These are phyloP conservation scores for Tetranychus piercei DNA, from an alignment of 2,888 invertebrate genomes.

Conservation along the genomic window DNA sequence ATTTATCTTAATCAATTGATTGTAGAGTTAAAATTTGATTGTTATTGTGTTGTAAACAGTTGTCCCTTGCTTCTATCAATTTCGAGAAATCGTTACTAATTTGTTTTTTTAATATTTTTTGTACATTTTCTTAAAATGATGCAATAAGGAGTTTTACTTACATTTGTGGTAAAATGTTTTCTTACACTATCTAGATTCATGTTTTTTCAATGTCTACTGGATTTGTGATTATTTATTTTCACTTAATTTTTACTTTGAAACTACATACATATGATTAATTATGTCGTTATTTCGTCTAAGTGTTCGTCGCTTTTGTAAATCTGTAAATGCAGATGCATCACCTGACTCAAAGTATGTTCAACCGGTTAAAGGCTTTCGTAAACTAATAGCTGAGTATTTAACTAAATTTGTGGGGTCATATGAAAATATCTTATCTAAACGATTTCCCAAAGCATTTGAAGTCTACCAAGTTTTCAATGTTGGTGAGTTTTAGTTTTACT, in stretches of 20 bases:
- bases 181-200: not conserved
- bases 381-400: conserved; percentile 25
- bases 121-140: not conserved
- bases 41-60: no score
- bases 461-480: conserved; percentile 27
- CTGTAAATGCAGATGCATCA: not conserved
- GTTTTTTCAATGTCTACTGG: not conserved
- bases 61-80: no score
- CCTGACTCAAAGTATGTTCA: conserved; percentile 23
- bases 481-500: conserved; percentile 20
- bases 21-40: no score
- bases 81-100: not conserved
- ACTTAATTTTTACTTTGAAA: not conserved
- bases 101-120: not conserved
- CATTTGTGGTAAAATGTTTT: not conserved
- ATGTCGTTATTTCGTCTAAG: not conserved
- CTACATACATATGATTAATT: not conserved
- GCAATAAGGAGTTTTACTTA: not conserved
- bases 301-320: not conserved
- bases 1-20: no score
- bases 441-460: conserved; percentile 27
- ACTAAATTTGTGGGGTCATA: conserved; percentile 26
- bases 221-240: not conserved
- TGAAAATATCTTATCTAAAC: conserved; percentile 26
- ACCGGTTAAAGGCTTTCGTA: conserved; percentile 23